Conservation (phyloP, 1,140 invertebrate genomes). For the Pemphigus obesinymphae region DNA sequence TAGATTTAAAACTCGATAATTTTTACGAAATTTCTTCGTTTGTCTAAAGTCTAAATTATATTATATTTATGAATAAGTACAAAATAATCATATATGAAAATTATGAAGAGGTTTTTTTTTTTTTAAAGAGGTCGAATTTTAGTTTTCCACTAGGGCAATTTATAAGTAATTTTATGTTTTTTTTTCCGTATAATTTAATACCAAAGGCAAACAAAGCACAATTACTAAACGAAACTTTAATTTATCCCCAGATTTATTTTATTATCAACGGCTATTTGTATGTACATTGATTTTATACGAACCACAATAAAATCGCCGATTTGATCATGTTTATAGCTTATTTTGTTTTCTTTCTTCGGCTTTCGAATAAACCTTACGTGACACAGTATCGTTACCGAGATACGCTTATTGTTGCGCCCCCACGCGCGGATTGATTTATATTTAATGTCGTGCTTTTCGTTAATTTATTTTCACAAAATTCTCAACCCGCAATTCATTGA, state of each 20-base stretch:
- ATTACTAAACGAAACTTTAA: not conserved
- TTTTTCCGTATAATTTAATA: not conserved
- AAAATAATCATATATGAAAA: too few species aligned
- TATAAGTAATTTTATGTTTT: too few species aligned
- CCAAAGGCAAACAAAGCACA: not conserved
- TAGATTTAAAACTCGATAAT: too few species aligned
- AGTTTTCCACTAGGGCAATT: too few species aligned
- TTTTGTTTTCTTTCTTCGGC: slow-evolving; percentile 4
- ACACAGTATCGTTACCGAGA: slow-evolving; percentile 1
- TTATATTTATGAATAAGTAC: too few species aligned
- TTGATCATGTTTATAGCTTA: not conserved
- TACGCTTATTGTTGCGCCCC: not conserved
- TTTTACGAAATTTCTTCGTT: too few species aligned
- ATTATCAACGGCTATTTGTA: not conserved
- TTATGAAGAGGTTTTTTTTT: too few species aligned
- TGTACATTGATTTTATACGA: not conserved
- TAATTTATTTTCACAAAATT: not conserved
- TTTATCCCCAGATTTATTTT: not conserved
- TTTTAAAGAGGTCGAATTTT: too few species aligned
- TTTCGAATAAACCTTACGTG: slow-evolving; percentile 12
- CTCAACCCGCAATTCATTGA: not conserved
- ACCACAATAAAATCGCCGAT: not conserved
- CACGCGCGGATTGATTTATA: not conserved
- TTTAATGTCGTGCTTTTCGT: slow-evolving; percentile 9
- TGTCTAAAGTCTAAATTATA: too few species aligned